Evolutionary conservation across 2,888 invertebrate genomes (phyloP).

Genomic region (Tipula lateralis): DNA sequence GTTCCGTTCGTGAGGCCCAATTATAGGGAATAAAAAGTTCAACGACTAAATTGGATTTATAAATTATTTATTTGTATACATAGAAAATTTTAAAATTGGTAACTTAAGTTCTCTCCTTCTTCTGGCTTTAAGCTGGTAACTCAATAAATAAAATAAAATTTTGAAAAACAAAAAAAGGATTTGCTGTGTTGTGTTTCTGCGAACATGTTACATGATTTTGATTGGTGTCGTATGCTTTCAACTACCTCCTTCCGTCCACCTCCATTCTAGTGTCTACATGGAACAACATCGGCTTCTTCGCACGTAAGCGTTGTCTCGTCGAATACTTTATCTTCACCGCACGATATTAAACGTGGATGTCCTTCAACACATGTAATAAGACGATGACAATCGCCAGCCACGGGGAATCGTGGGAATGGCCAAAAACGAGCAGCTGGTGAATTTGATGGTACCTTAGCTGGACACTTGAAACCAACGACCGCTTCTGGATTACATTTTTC

Average conservation of each 20-base stretch:
- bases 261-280: conserved; percentile 40
- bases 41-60: not conserved
- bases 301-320: conserved; percentile 79
- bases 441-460: conserved; percentile 74
- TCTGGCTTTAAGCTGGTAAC: not conserved
- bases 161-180: not conserved
- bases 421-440: conserved; percentile 82
- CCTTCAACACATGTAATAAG: conserved; percentile 89
- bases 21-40: too few species aligned
- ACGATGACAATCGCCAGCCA: conserved; percentile 79
- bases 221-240: not conserved
- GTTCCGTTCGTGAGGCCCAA: too few species aligned
- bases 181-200: not conserved
- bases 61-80: conserved; percentile 24
- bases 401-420: conserved; percentile 87
- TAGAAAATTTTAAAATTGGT: conserved; percentile 19
- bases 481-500: conserved; percentile 88
- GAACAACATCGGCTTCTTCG: conserved; percentile 57
- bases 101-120: not conserved
- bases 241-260: not conserved
- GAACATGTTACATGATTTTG: not conserved
- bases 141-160: conserved; percentile 27
- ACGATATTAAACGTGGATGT: conserved; percentile 78
- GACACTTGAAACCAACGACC: conserved; percentile 88
- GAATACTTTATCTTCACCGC: conserved; percentile 82